These are phyloP conservation scores for Phymorhynchus buccinoides DNA, from an alignment of 1,140 invertebrate species.

Conservation along the genomic window DNA sequence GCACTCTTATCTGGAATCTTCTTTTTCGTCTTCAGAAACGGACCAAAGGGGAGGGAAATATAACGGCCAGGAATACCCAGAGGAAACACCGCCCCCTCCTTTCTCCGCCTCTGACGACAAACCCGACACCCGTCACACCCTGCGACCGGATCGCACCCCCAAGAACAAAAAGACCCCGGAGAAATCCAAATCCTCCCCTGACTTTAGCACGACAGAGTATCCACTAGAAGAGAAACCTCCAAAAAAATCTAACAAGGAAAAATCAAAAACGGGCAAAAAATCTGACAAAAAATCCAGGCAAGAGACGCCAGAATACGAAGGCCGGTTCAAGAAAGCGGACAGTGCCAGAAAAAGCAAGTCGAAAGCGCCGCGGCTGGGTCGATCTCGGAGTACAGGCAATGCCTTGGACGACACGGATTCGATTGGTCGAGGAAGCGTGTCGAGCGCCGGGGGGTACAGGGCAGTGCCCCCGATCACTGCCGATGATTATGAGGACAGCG, in stretches of 20 bases:
- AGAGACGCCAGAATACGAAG: conserved; percentile 18
- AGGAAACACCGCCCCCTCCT: conserved; percentile 36
- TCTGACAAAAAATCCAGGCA: background rate
- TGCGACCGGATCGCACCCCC: conserved; percentile 34
- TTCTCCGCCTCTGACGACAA: background rate
- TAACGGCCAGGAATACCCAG: conserved; percentile 14
- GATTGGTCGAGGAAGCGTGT: conserved; percentile 20
- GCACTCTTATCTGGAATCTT: conserved; percentile 43
- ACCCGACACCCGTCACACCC: conserved; percentile 34
- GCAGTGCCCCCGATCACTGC: conserved; percentile 31
- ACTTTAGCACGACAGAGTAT: background rate
- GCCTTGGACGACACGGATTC: conserved; percentile 35
- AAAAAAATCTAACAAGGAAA: background rate
- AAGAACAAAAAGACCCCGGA: conserved; percentile 13
- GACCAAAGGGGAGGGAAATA: conserved; percentile 38
- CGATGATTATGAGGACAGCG: conserved; percentile 38
- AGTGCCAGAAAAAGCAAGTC: conserved; percentile 24
- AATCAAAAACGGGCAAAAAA: conserved; percentile 9
- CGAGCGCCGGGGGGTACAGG: background rate
- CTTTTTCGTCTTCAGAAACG: conserved; percentile 51
- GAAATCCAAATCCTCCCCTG: background rate
- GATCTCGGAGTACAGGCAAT: conserved; percentile 29
- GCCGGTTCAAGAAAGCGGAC: conserved; percentile 37
- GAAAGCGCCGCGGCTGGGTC: conserved; percentile 42
- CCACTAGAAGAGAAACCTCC: background rate